Evolutionary conservation across 2,113 vertebrate genomes (phyloP).

Genomic region (Bubo bubo): DNA sequence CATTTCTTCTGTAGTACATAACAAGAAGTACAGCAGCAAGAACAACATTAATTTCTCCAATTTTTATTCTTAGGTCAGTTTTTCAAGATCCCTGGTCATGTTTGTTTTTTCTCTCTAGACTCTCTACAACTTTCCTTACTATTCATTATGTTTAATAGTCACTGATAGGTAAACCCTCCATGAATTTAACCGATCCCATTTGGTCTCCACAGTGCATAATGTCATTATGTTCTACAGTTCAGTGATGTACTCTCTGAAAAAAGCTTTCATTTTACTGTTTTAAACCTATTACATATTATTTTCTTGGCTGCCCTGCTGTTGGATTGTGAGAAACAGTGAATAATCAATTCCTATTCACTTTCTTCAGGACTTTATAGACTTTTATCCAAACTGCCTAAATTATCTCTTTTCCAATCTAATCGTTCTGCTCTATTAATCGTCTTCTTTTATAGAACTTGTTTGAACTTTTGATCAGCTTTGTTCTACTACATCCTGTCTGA

Average conservation of each 20-base stretch:
- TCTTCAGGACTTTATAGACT: constrained; percentile 7
- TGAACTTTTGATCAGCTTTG: not conserved
- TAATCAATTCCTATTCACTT: constrained; percentile 52
- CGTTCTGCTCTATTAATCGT: not conserved
- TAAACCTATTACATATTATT: constrained; percentile 10
- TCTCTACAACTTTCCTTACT: not conserved
- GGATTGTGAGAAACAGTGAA: not conserved
- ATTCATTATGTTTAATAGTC: not conserved
- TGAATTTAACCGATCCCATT: not conserved
- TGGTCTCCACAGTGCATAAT: not conserved
- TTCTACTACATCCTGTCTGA: not conserved
- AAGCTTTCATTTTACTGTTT: not conserved
- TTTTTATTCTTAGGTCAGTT: not conserved
- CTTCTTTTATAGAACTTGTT: not conserved
- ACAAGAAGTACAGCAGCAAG: not conserved
- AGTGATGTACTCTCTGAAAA: not conserved
- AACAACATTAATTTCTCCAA: not conserved
- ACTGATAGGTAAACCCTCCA: not conserved
- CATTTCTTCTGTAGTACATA: not conserved
- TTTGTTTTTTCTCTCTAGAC: not conserved
- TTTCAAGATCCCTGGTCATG: not conserved
- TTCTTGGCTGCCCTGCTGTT: constrained; percentile 2
- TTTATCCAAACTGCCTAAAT: constrained; percentile 15
- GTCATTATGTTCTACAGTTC: not conserved
- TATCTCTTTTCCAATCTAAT: constrained; percentile 5